These are phyloP conservation scores for Cheirogaleus major DNA, from an alignment of 2,797 vertebrate genomes.

Conservation along the genomic window DNA sequence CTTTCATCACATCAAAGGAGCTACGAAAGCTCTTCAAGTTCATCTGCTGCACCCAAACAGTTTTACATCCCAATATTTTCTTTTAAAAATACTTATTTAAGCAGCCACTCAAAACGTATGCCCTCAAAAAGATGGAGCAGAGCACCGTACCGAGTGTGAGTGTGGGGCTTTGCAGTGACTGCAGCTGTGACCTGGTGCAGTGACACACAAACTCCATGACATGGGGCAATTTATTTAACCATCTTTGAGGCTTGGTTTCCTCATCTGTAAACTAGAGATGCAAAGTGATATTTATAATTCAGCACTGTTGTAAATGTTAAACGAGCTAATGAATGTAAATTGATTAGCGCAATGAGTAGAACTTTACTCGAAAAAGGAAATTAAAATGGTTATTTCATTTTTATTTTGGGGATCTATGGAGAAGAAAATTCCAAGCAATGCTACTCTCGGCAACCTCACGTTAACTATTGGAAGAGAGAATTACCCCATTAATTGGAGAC, in stretches of 20 bases:
- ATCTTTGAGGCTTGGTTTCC: neutral
- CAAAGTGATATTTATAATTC: neutral
- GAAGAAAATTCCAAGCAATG: neutral
- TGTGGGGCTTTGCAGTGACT: fast-evolving
- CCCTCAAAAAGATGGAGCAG: neutral
- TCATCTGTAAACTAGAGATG: neutral
- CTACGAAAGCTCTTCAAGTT: neutral
- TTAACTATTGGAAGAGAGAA: neutral
- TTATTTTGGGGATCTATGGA: neutral
- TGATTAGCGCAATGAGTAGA: neutral
- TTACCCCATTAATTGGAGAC: neutral
- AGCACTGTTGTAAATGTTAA: neutral
- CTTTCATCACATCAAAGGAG: neutral
- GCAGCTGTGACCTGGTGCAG: too few relatives aligned
- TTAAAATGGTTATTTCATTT: neutral
- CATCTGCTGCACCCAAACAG: neutral
- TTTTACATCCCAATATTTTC: neutral
- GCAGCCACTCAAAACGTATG: neutral
- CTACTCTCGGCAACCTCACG: too few relatives aligned
- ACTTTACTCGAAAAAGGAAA: neutral
- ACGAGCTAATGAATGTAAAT: neutral
- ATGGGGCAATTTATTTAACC: neutral
- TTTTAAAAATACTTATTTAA: neutral
- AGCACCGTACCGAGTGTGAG: fast-evolving
- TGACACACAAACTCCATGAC: neutral